Evolutionary conservation across 2,888 invertebrate species (phyloP), one percentile per base, ranked within the genome.

Genomic region (Lasius fuliginosus): DNA sequence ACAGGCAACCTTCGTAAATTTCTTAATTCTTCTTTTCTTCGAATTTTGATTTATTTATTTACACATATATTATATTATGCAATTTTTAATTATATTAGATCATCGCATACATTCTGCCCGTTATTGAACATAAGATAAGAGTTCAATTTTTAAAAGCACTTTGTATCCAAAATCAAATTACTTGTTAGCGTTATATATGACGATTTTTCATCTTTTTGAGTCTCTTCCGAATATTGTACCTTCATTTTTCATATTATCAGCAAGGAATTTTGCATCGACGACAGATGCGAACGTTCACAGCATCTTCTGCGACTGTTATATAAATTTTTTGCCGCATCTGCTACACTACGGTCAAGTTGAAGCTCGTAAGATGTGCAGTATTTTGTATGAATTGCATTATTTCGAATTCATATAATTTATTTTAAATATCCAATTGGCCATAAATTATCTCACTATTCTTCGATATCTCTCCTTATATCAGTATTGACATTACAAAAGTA

Each of bases 111-210:
- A 0, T 15, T 23, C 15, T 23, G 1, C 18, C 9, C 3, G 6
- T 40, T 71, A 8, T 71, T 11, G 5, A 58, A 18, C 3, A 2
- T 9, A 56, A 73, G 27, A 73, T 15, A 27, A 40, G 27, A 27
- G 9, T 56, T 56, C 3, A 56, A 36, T 56, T 56, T 23, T 73
- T 36, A 27, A 18, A n/a, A 71, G 33, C 23, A 36, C 15, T 12
- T 36, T 27, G 36, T 73, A 53, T 56, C 3, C 4, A 36, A 73
- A 58, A 40, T 73, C 5, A 27, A 73, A 73, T 36, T 30, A 18
- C 12, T 11, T 73, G 11, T 11, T 58, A 27, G 23, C 53, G 69
- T 73, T 73, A 73, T 18, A 53, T 9, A 56, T 56, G 27, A 74
- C 40, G 1, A 27, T 30, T 74, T 74, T 27, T 73, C 3, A 27